Conservation (phyloP, 2,888 invertebrate species). For the Ephialtes manifestator region DNA sequence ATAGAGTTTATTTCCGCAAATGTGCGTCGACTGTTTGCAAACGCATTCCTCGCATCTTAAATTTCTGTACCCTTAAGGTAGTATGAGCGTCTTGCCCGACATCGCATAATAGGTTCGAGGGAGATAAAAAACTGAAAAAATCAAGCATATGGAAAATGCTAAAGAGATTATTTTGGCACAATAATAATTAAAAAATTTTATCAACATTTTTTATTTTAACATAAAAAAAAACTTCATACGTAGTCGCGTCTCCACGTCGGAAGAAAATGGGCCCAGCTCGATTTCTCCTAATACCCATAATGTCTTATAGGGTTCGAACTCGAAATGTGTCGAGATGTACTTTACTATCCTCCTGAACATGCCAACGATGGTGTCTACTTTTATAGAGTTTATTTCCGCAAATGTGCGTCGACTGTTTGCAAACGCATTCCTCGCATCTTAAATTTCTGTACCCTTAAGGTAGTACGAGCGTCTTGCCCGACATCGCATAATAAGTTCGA, state of each 20-base stretch:
- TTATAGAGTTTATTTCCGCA: constrained; percentile 31
- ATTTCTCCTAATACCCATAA: constrained; percentile 42
- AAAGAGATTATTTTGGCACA: too few species aligned
- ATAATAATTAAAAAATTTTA: too few species aligned
- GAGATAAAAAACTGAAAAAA: too few species aligned
- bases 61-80: neutral
- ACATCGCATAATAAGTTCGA: too few species aligned
- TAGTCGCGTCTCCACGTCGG: constrained; percentile 46
- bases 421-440: neutral
- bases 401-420: neutral
- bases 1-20: constrained; percentile 29
- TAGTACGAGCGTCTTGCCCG: too few species aligned
- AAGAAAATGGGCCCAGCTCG: constrained; percentile 56
- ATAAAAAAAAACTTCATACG: too few species aligned
- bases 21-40: neutral
- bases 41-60: neutral
- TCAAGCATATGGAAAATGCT: too few species aligned
- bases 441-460: neutral
- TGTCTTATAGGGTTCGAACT: constrained; percentile 31
- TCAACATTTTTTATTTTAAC: too few species aligned
- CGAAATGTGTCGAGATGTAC: constrained; percentile 1
- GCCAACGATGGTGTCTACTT: neutral
- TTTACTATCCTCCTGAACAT: constrained; percentile 8
- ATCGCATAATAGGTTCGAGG: too few species aligned
- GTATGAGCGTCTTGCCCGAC: too few species aligned